Base-by-base conservation (phyloP, 2,888 invertebrate genomes). In the Drosophila austrosaltans region DNA sequence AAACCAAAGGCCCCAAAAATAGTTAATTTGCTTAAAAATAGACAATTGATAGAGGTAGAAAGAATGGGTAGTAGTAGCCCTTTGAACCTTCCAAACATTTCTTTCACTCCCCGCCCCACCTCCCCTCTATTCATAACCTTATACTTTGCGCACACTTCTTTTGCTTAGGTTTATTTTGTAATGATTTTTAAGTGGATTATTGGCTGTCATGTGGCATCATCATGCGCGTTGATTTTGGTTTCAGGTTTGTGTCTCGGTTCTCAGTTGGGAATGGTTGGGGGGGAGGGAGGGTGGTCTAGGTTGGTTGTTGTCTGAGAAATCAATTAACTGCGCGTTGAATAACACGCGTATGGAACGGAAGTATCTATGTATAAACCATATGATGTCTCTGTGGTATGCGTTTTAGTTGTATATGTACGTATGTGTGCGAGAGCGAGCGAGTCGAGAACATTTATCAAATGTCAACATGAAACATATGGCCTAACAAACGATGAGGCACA, bases 301-400 rank as follows among this genome's bases (percentile, higher is more conserved):
- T 44, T 5, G 8, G 63, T 16, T 16, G 73, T 71, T 64, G 79
- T 79, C 83, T 78, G 71, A 69, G 78, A 88, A 83, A 83, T 88
- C 83, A 83, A 83, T 83, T 83, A 86, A 88, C 81, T 83, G 72
- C 86, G 83, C 81, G 83, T 78, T 81, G 66, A 72, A 67, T 60
- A 72, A 76, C 60, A 60, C 60, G 63, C 77, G 66, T 70, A 58
- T 68, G 72, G 73, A 76, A 69, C 69, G 72, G 83, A 88, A 76
- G 78, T 85, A 78, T 48, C 48, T 48, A 48, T 48, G 10, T 16
- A 16, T 16, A 16, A 16, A 16, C 16, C 16, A 16, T 16, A 10
- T 48, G 22, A 3, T 48, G 48, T 25, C 25, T 48, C 22, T 48
- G 16, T 16, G 42, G 42, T 42, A 42, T 42, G 42, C 42, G 62